Evolutionary conservation across 2,797 vertebrate species (phyloP).

Genomic region (Phataginus tetradactyla): DNA sequence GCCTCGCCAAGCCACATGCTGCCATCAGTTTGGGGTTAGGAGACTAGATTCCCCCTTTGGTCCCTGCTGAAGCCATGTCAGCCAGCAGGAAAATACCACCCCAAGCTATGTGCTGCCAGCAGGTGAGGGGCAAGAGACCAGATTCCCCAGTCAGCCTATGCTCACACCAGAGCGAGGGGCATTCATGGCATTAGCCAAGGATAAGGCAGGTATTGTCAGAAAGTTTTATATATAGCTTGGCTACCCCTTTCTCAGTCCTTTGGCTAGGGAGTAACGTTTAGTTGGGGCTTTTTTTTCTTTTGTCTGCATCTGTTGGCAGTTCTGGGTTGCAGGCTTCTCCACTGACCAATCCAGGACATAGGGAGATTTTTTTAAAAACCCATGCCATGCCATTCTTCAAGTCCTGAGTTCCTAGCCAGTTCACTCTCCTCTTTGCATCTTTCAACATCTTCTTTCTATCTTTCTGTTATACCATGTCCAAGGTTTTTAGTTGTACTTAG

Average conservation of each 20-base stretch:
- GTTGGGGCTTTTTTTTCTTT: background rate
- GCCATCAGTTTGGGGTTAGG: background rate
- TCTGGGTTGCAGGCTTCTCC: background rate
- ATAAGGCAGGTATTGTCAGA: background rate
- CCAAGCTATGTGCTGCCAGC: background rate
- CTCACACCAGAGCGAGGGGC: background rate
- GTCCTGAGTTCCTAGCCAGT: background rate
- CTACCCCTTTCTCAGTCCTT: background rate
- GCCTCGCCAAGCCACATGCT: background rate
- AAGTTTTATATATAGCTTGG: background rate
- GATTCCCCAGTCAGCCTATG: background rate
- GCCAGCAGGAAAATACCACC: background rate
- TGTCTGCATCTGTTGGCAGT: background rate
- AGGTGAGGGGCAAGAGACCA: background rate
- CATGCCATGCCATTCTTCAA: background rate
- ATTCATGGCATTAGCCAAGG: background rate
- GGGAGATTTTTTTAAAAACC: background rate
- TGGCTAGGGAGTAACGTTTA: background rate
- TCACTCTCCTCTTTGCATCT: background rate
- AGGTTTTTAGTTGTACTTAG: background rate
- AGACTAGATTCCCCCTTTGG: background rate
- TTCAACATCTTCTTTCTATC: slow-evolving; percentile 7
- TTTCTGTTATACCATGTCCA: background rate
- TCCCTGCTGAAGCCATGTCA: background rate
- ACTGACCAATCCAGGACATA: background rate